Base-by-base conservation (phyloP, 2,888 invertebrate genomes). In the Parochlus steinenii region DNA sequence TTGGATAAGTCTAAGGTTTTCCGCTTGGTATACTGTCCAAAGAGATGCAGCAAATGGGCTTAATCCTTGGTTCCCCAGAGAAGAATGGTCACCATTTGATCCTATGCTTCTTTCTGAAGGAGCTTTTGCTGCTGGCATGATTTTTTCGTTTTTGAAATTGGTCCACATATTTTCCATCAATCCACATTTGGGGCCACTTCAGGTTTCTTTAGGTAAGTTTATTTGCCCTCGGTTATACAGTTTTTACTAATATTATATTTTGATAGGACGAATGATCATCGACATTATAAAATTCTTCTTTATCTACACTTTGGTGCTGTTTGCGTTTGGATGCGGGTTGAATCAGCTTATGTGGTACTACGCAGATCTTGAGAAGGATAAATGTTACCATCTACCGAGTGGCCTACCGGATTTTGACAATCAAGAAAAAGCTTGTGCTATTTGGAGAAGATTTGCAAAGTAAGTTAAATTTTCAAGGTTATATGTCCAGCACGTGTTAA, bases 141-240 rank as follows among this genome's bases (percentile, higher is more conserved):
- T 95, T 48, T 92, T 89, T 59, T 89, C 87, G 41, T 90, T 86
- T 50, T 66, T 95, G 39, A 95, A 95, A 57, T 69, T 95, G 50
- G 92, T 95, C 14, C 92, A 93, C 57, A 87, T 93, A 53, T 93
- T 93, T 67, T 92, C 90, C 41, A 86, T 95, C 43, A 93, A 92
- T 62, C 93, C 93, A 1, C 87, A 95, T 57, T 67, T 95, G 46
- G 93, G 95, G 41, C 95, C 93, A 0, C 62, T 65, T 14, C 28
- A 23, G 19, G 33, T 26, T n/a, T 19, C 14, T 24, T 5, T 16
- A 25, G 24, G n/a, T 4, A 8, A 15, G n/a, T 11, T 18, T 8
- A 16, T 24, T 4, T 5, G 14, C 12, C 6, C 12, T 12, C 6
- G n/a, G n/a, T n/a, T n/a, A n/a, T n/a, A n/a, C n/a, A n/a, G n/a